Base-by-base conservation (phyloP, 2,797 vertebrate genomes). In the Pseudomugil tenellus region DNA sequence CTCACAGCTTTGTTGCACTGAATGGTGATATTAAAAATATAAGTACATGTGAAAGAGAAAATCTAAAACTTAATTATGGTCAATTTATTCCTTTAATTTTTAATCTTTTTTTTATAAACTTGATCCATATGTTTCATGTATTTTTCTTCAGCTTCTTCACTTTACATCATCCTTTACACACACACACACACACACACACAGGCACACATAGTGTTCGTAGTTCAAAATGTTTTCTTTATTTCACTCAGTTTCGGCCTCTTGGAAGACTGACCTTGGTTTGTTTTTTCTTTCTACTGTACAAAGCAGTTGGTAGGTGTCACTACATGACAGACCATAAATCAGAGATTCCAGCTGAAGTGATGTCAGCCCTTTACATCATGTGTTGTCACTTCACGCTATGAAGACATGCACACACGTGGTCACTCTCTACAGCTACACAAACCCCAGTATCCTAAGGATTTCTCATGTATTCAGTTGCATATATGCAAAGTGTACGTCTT, bases 341-440 rank as follows among this genome's bases (percentile, higher is more conserved):
- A 80, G 19, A 84, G 76, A 90, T 89, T 83, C 87, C 82, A 74
- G 81, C 70, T 80, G 70, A 84, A 80, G 84, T 90, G 86, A 94
- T 90, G 90, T 93, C 90, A 93, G 84, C 58, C 55, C 80, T 87
- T 89, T 86, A 84, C 90, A 88, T 92, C 87, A 82, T 83, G 84
- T 88, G 87, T 87, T 89, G 83, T 82, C 72, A 72, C 81, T 81
- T 79, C 83, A 72, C 60, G 58, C 72, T 69, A 76, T 67, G 72
- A 77, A 85, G 85, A 89, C 81, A 83, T 54, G 72, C 59, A 77
- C 59, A 76, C 80, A 80, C 43, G 55, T 79, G 74, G 71, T 66
- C 75, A 73, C 70, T 75, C 74, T 74, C 64, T 73, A 21, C 87
- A 74, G 51, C 58, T 62, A 73, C 79, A 72, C 69, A 74, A 56